Base-by-base conservation (phyloP, 2,888 invertebrate genomes). In the Leptura quadrifasciata region DNA sequence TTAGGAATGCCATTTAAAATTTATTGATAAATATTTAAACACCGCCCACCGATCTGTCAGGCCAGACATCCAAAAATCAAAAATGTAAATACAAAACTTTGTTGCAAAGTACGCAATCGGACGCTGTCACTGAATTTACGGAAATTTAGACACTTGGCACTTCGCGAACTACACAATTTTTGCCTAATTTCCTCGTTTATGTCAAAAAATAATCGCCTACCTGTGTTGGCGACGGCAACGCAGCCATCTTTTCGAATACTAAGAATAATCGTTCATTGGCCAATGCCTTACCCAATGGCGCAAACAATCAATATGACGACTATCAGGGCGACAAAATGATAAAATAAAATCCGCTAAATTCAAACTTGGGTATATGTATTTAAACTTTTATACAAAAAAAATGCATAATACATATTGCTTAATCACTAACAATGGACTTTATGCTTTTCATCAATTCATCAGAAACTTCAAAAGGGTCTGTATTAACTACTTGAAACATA, bases 151-250 rank as follows among this genome's bases (percentile, higher is more conserved):
- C 63, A 54, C 47, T 68, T 24, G 17, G 15, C 69, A 61, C 60
- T 52, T 47, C 47, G 61, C 18, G 58, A 65, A 70, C 68, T 63
- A 55, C 63, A 61, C 75, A 77, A 75, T 75, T 76, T 80, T 81
- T 20, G 21, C 76, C 77, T 71, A 76, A 81, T 82, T 80, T 83
- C 75, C 80, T 75, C 82, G 80, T 79, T 84, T 85, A 84, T 80
- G 85, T 74, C 69, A 63, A 65, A 79, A 75, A 77, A 76, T 86
- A 86, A 82, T 83, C 69, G 78, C 81, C 91, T 94, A 95, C 94
- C 94, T 94, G 94, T 90, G 94, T 94, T 91, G 95, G 94, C 92
- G 94, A 95, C 91, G 94, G 95, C 94, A 95, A 92, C 90, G 94
- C 93, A 92, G 95, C 95, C 95, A 95, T 95, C 91, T 94, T 95